Percentiles rank a stretch among this genome's conserved stretches.
These are phyloP conservation scores for Cenopis cana DNA, from an alignment of 2,888 invertebrate genomes.

Conservation along the genomic window DNA sequence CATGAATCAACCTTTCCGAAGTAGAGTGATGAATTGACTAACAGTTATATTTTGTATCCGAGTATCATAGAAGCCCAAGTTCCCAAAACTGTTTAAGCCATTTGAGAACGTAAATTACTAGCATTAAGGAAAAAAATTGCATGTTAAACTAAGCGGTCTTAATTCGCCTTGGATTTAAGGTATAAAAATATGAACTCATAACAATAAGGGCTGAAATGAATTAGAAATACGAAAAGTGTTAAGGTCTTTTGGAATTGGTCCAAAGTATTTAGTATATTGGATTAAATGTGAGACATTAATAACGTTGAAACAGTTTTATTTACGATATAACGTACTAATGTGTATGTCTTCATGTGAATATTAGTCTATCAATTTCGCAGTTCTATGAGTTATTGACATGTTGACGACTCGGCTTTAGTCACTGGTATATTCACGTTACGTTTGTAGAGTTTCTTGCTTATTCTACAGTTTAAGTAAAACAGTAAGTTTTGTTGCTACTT, in stretches of 20 bases:
- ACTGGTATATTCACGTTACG: too few relatives aligned
- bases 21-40: slow-evolving; percentile 73
- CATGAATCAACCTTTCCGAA: slow-evolving; percentile 72
- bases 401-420: not conserved
- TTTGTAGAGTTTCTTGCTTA: too few relatives aligned
- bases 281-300: slow-evolving; percentile 70
- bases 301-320: slow-evolving; percentile 53
- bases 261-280: slow-evolving; percentile 61
- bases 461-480: too few relatives aligned
- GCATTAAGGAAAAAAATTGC: not conserved
- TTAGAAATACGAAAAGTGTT: not conserved
- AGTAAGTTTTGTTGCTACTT: too few relatives aligned
- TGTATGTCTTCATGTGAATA: slow-evolving; percentile 48
- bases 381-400: slow-evolving; percentile 15
- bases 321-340: slow-evolving; percentile 51
- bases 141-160: not conserved
- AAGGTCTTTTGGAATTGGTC: slow-evolving; percentile 54
- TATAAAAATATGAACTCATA: not conserved
- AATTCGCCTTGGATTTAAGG: not conserved
- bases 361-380: slow-evolving; percentile 36
- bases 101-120: not conserved
- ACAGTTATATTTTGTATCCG: slow-evolving; percentile 50
- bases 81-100: not conserved
- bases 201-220: not conserved
- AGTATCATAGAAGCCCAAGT: not conserved